phyloP scores from a whole-genome alignment of 2,888 invertebrate genomes.

The Pammene fasciana region DNA sequence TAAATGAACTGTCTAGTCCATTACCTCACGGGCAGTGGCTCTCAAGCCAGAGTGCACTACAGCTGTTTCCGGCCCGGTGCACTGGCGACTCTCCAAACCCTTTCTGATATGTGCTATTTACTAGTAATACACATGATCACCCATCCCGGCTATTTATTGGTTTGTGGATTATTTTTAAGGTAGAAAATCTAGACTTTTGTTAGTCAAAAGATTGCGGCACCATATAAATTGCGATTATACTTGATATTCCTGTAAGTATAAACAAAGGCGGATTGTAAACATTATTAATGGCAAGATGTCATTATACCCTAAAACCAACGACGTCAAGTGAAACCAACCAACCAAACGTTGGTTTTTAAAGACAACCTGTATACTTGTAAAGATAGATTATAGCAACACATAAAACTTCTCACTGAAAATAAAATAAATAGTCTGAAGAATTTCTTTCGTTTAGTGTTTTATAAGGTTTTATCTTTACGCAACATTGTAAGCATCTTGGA shows the following conservation, averaged over 20 bases:
- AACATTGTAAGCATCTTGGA: background rate
- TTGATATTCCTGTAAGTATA: background rate
- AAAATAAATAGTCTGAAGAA: background rate
- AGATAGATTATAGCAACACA: too few species aligned
- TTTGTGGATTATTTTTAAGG: background rate
- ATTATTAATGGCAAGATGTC: background rate
- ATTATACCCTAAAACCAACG: too few species aligned
- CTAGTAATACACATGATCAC: background rate
- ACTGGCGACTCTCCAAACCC: conserved; percentile 53
- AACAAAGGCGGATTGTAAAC: background rate
- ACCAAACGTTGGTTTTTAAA: too few species aligned
- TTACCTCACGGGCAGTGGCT: conserved; percentile 23
- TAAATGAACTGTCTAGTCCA: conserved; percentile 25
- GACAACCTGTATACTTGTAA: too few species aligned
- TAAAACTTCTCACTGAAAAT: too few species aligned
- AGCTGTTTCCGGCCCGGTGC: conserved; percentile 50
- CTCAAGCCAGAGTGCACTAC: conserved; percentile 9
- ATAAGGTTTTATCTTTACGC: background rate
- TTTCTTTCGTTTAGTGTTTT: background rate
- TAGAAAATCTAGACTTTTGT: too few species aligned
- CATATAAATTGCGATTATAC: too few species aligned
- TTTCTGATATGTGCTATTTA: conserved; percentile 34
- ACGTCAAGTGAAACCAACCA: too few species aligned
- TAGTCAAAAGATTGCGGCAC: too few species aligned
- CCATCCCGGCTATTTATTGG: background rate